A percentile compares a stretch with the other conserved stretches of the same genome.
Conservation (phyloP, 2,888 invertebrate genomes). For the Torymus tubicola region DNA sequence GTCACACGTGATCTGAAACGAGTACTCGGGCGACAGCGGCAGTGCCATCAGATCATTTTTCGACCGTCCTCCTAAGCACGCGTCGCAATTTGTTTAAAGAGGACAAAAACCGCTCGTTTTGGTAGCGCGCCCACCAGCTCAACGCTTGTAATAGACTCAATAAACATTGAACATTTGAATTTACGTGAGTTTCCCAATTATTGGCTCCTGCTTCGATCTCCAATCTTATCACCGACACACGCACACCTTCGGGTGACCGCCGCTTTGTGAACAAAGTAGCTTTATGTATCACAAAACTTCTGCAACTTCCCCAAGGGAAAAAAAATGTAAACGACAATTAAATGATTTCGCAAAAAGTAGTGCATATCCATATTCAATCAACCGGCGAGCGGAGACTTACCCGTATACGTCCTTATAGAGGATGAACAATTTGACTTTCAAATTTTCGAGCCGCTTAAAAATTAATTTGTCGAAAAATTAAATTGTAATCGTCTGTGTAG, state of each 20-base stretch:
- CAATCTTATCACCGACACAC: neutral
- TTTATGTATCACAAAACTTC: too few species aligned
- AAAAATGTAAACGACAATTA: too few species aligned
- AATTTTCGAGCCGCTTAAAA: neutral
- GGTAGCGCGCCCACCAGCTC: too few species aligned
- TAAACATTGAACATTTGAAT: too few species aligned
- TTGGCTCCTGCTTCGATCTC: neutral
- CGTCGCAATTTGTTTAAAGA: neutral
- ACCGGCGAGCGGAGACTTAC: too few species aligned
- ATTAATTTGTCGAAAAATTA: neutral
- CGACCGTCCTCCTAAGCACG: conserved; percentile 4
- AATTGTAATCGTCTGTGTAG: neutral
- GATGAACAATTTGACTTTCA: neutral
- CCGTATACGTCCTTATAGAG: too few species aligned
- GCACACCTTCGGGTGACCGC: too few species aligned
- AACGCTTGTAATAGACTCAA: too few species aligned
- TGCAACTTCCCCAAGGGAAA: too few species aligned
- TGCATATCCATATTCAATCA: too few species aligned
- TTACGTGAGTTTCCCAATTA: neutral
- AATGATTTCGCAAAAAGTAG: too few species aligned
- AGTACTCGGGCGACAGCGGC: neutral
- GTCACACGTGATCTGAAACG: neutral
- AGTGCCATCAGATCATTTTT: neutral
- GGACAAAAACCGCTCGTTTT: neutral
- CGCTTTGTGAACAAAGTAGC: too few species aligned